Evolutionary conservation across 92 coral and sea anemone genomes (phyloP).

Genomic region (Siderastrea radians): DNA sequence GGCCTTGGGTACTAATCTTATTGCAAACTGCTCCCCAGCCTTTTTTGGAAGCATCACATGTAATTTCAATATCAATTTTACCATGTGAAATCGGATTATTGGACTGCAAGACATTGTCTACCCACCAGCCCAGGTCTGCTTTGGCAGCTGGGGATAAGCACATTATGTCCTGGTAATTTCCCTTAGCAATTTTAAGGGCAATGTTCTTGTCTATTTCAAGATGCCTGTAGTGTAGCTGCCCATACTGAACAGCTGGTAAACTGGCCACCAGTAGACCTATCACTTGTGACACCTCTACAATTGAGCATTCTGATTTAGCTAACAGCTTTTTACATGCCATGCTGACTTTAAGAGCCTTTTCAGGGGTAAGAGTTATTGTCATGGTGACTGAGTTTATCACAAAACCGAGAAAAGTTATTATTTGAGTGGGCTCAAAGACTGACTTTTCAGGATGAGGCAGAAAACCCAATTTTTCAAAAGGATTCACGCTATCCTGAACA

Average conservation of each 20-base stretch:
- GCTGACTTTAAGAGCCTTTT: slow-evolving; percentile 7
- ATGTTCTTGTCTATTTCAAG: slow-evolving; percentile 46
- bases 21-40: slow-evolving; percentile 56
- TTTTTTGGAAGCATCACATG: slow-evolving; percentile 38
- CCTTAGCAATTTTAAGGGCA: slow-evolving; percentile 39
- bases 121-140: slow-evolving; percentile 43
- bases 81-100: neutral
- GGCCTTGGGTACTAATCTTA: slow-evolving; percentile 23
- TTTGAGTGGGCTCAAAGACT: slow-evolving; percentile 42
- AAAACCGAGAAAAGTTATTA: slow-evolving; percentile 25
- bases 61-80: slow-evolving; percentile 7
- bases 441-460: slow-evolving; percentile 34
- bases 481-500: slow-evolving; percentile 20
- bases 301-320: neutral
- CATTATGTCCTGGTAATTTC: slow-evolving; percentile 32
- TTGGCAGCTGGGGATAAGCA: slow-evolving; percentile 28
- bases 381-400: slow-evolving; percentile 12
- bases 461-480: slow-evolving; percentile 21
- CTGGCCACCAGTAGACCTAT: slow-evolving; percentile 37
- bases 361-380: slow-evolving; percentile 8
- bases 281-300: neutral
- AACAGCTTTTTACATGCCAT: slow-evolving; percentile 1
- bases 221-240: slow-evolving; percentile 45
- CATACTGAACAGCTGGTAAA: slow-evolving; percentile 52
- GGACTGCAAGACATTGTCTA: too few species aligned